A percentile compares a stretch with the other conserved stretches of the same genome.
Conservation (phyloP, 2,888 invertebrate species). For the Campoplex nolae region DNA sequence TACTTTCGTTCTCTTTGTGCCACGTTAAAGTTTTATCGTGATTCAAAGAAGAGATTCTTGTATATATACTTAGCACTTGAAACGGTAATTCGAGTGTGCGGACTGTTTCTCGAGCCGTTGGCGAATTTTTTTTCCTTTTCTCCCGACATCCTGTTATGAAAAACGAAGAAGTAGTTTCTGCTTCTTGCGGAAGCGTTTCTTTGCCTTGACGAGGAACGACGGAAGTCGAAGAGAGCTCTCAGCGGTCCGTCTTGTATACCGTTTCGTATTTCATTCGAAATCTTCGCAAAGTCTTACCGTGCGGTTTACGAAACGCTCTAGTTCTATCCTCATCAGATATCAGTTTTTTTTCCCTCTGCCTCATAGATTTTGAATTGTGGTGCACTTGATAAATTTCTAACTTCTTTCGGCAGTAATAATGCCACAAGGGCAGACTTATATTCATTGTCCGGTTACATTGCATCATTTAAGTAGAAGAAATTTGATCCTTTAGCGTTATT, state of each 20-base stretch:
- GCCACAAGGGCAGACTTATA: conserved; percentile 22
- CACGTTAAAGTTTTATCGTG: conserved; percentile 49
- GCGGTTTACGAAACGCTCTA: conserved; percentile 37
- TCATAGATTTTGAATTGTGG: conserved; percentile 32
- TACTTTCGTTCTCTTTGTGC: conserved; percentile 51
- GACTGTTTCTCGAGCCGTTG: conserved; percentile 55
- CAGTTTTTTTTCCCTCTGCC: not conserved
- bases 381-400: conserved; percentile 37
- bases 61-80: conserved; percentile 64
- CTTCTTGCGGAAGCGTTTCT: conserved; percentile 63
- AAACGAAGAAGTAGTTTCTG: conserved; percentile 60
- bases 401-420: conserved; percentile 11
- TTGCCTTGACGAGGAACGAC: conserved; percentile 48
- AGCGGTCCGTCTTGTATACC: conserved; percentile 46
- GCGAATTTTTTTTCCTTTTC: conserved; percentile 42
- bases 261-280: conserved; percentile 59
- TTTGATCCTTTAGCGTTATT: not conserved
- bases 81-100: conserved; percentile 64
- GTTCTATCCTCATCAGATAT: conserved; percentile 25
- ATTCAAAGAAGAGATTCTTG: conserved; percentile 29
- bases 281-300: conserved; percentile 29
- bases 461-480: conserved; percentile 16
- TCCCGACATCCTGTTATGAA: conserved; percentile 29
- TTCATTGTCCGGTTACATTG: not conserved
- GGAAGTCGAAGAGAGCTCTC: conserved; percentile 61